Evolutionary conservation across 2,797 vertebrate genomes (phyloP), one percentile per base, ranked within the genome.

Genomic region (Serranus cabrilla): DNA sequence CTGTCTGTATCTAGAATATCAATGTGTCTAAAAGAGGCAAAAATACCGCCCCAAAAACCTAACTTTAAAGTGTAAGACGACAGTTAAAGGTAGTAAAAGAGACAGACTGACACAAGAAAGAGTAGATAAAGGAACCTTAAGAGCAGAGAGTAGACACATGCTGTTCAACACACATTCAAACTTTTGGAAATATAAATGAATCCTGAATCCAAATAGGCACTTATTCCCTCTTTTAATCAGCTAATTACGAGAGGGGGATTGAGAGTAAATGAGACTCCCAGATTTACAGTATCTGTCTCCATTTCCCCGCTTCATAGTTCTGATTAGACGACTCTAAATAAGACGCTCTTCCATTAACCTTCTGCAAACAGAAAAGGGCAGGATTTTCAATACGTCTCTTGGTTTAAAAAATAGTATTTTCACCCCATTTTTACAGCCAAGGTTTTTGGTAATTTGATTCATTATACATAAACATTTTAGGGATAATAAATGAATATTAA

Each of bases 341-440:
- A 72, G 49, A 31, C 3, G 21, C 12, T 31, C 5, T 65, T 80
- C 57, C 73, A 83, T 87, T 87, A 87, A 85, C 87, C 80, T 87
- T 85, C 63, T 55, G 57, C 18, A 71, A 45, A 66, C 61, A 50
- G 51, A 17, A 68, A 87, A 86, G 71, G 74, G 25, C 67, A 67
- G 21, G 46, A 34, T 61, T 34, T 64, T 84, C 52, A 68, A 77
- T 23, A 54, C 21, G 11, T 81, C 46, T 67, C 25, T 68, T 40
- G 6, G 51, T 80, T 83, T 20, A 17, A 52, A 21, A 81, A 81
- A 56, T 18, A 9, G 3, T 42, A 6, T 80, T 77, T 57, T n/a
- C 34, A 52, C 23, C 1, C 8, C 0, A 1, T 49, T 11, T 74
- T 59, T 68, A 45, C 40, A 58, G 23, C 42, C 57, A 73, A 70